A percentile compares a stretch with the other conserved stretches of the same genome.
Conservation (phyloP, 2,888 invertebrate genomes). For the Callimorpha dominula region DNA sequence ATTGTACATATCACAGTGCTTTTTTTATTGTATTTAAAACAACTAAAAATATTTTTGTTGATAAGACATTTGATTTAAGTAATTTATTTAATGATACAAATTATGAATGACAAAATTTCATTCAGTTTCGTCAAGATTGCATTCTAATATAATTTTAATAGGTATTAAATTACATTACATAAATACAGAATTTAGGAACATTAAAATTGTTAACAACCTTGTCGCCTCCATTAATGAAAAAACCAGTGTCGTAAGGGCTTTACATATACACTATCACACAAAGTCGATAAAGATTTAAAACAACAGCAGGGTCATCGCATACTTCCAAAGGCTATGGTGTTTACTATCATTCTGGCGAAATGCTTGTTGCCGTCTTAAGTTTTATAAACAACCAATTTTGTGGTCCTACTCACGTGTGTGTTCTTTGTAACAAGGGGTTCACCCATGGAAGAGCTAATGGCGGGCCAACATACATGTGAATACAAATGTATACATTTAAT, state of each 20-base stretch:
- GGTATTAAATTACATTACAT: neutral
- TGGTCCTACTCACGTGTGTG: neutral
- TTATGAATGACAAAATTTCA: neutral
- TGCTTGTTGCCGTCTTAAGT: neutral
- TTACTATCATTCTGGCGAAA: neutral
- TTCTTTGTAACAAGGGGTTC: neutral
- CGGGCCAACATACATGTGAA: neutral
- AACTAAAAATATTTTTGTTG: neutral
- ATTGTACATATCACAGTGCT: constrained; percentile 41
- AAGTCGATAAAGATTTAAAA: neutral
- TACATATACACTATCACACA: neutral
- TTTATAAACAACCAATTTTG: neutral
- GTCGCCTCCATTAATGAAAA: neutral
- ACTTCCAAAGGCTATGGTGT: too few relatives aligned
- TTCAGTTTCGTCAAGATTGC: neutral
- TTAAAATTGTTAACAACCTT: neutral
- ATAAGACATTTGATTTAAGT: neutral
- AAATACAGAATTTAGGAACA: neutral
- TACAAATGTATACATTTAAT: neutral
- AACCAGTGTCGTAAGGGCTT: neutral
- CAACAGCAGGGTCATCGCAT: neutral
- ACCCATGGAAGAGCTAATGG: too few relatives aligned
- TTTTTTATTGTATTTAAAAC: constrained; percentile 18
- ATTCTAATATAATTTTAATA: constrained; percentile 2
- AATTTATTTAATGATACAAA: neutral